Base-by-base conservation (phyloP, 2,888 invertebrate species). In the Nemotelus pantherinus region DNA sequence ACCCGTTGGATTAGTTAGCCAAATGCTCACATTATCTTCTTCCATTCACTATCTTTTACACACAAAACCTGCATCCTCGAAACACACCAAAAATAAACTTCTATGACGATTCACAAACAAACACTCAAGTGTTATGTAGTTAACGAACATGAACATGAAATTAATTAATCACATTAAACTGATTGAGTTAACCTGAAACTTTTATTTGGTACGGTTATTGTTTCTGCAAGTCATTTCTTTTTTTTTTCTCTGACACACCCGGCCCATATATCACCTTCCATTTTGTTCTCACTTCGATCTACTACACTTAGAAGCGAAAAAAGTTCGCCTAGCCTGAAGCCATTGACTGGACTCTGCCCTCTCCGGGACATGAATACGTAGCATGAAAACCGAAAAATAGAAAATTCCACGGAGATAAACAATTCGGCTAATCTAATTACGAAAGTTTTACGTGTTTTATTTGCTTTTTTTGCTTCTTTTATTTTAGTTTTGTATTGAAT, bases 111-210 rank as follows among this genome's bases (percentile, higher is more conserved):
- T 25, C 25, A 25, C 25, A 70, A 70, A n/a, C 43, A 53, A 70
- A 70, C 70, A 53, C 70, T 10, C 10, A 55, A 25, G 43, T 41
- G 68, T 10, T 4, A 10, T 70, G 55, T 55, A 55, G 4, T 10
- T 10, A 6, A 44, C 65, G 7, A 43, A 50, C 43, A 39, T 55
- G 55, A 70, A 70, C 70, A 70, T 70, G 70, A 70, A 74, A 60
- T 74, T 50, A 60, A 63, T 74, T 74, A 74, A 74, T 50, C 74
- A n/a, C 63, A 74, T 74, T 74, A 74, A 48, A 7, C 74, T 63
- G 60, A 74, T 63, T 74, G 50, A 60, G 41, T 74, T 60, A 74
- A 60, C 60, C 74, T 60, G 63, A 63, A 74, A 74, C 47, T 74
- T 74, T 58, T 57, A 45, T 58, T 72, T 58, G 44, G 58, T 58